Base-by-base conservation (phyloP, 92 coral and sea anemone genomes). In the Paragorgia papillata region DNA sequence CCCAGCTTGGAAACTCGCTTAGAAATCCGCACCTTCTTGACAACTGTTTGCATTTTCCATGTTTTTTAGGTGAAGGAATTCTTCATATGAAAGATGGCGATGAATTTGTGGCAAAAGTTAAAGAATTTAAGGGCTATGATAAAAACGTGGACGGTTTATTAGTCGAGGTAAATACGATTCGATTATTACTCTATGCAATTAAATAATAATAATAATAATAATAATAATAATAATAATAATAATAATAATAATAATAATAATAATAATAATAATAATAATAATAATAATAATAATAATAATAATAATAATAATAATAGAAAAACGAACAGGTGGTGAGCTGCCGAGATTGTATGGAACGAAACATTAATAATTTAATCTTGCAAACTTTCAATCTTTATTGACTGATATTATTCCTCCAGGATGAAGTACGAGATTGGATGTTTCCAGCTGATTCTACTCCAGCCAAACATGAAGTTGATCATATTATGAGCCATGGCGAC, bases 31-130 rank as follows among this genome's bases (percentile, higher is more conserved):
- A n/a, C n/a, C n/a, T n/a, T n/a, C n/a, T n/a, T n/a, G n/a, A n/a
- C n/a, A n/a, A n/a, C n/a, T n/a, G n/a, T n/a, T n/a, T n/a, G n/a
- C n/a, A n/a, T n/a, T n/a, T n/a, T n/a, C n/a, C n/a, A n/a, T n/a
- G n/a, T n/a, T n/a, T 60, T 75, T 25, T 51, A 86, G 90, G 90
- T n/a, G 87, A 86, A 53, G 80, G 83, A 14, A 86, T 86, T 66
- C 78, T 86, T 21, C 84, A 82, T 26, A 86, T 86, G 81, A 70
- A 75, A 24, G 18, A 58, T 21, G 73, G 80, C 15, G 87, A 86
- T 0, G 67, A 86, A 19, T 86, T 86, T 32, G 82, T 75, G 50
- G 58, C 58, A 10, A 82, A 76, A 37, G 90, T 82, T 24, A 77
- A 82, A 71, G 81, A 63, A 27, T 86, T 86, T 40, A 82, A 86